These are phyloP conservation scores for Myotis davidii DNA, from an alignment of 2,113 vertebrate species.

Conservation along the genomic window DNA sequence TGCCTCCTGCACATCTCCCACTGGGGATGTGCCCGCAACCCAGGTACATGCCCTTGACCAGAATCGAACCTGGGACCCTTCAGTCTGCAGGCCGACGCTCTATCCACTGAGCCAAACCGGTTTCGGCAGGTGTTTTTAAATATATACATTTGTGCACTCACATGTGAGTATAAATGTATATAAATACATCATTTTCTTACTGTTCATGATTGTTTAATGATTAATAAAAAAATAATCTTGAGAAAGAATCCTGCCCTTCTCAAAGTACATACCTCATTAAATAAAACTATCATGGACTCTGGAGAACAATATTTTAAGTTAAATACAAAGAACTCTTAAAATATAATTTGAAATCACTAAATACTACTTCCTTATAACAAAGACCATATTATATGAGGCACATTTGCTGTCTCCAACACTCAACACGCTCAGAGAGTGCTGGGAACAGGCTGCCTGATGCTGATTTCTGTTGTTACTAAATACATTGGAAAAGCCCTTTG, in stretches of 20 bases:
- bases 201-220: neutral
- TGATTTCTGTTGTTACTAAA: neutral
- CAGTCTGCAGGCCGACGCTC: no score
- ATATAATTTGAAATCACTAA: neutral
- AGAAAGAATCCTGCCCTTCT: neutral
- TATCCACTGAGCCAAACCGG: no score
- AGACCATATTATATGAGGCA: neutral
- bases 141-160: neutral
- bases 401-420: neutral
- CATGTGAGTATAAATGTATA: fast-evolving
- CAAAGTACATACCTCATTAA: neutral
- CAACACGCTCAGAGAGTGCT: neutral
- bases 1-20: no score
- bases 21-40: no score
- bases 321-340: neutral
- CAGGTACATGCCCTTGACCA: no score
- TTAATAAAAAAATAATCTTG: neutral
- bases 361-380: neutral
- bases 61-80: no score
- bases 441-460: neutral
- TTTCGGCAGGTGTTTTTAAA: neutral
- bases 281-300: neutral
- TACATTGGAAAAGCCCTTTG: neutral
- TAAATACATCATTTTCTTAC: neutral
- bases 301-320: neutral